A percentile compares a stretch with the other conserved stretches of the same genome.
Evolutionary conservation across 2,797 vertebrate genomes (phyloP).

Genomic region (Bradypus variegatus): DNA sequence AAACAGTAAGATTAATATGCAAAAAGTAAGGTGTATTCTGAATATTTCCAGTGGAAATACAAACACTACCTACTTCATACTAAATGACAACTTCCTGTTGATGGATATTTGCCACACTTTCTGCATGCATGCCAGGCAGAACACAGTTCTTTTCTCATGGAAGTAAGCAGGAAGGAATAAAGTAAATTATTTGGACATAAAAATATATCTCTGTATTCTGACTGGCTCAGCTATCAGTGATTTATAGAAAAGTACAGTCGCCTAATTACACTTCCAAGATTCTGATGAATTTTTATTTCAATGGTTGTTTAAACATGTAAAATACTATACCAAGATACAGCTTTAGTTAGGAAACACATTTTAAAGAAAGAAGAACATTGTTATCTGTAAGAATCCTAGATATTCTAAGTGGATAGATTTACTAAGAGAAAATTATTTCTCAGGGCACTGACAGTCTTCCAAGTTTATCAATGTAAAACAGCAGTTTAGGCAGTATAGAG

Average conservation of each 20-base stretch:
- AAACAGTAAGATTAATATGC: not conserved
- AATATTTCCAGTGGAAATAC: conserved; percentile 28
- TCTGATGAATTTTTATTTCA: conserved; percentile 14
- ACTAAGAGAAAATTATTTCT: not conserved
- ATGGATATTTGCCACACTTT: not conserved
- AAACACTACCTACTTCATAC: not conserved
- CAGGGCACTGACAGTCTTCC: not conserved
- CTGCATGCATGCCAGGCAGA: not conserved
- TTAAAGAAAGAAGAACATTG: conserved; percentile 6
- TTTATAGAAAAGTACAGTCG: not conserved
- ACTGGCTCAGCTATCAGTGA: not conserved
- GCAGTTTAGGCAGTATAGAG: not conserved
- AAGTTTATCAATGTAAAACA: not conserved
- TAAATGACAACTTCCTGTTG: not conserved
- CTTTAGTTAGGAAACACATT: not conserved
- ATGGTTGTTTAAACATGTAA: conserved; percentile 38
- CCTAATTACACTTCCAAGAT: conserved; percentile 9
- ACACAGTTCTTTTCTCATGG: conserved; percentile 6
- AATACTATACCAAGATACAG: not conserved
- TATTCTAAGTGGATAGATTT: not conserved
- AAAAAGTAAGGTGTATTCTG: not conserved
- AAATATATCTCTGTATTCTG: conserved; percentile 7
- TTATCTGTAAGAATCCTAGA: not conserved
- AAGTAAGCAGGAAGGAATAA: conserved; percentile 10
- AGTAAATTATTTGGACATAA: conserved; percentile 7